These are phyloP conservation scores for Dorcus parallelipipedus DNA, from an alignment of 2,888 invertebrate genomes.

Conservation along the genomic window DNA sequence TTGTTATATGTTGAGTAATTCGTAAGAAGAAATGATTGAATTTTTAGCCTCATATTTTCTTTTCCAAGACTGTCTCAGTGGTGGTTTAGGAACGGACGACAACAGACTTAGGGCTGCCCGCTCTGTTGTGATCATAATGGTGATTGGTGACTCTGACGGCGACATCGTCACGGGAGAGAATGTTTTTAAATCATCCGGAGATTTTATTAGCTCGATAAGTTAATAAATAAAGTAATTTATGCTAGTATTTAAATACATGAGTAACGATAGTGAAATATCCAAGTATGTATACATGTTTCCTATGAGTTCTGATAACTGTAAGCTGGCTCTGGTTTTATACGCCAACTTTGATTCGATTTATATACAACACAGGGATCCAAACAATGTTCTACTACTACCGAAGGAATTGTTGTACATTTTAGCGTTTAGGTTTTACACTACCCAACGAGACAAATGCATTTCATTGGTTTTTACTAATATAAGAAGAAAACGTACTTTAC, in stretches of 20 bases:
- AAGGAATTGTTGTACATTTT: conserved; percentile 14
- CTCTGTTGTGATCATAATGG: conserved; percentile 26
- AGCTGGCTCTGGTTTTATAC: conserved; percentile 36
- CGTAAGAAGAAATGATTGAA: conserved; percentile 10
- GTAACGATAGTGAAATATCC: conserved; percentile 44
- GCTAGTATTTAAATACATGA: conserved; percentile 46
- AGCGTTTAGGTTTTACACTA: conserved; percentile 4
- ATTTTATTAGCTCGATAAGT: conserved; percentile 38
- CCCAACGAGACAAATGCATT: background rate
- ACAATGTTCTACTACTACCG: conserved; percentile 13
- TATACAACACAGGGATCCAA: conserved; percentile 8
- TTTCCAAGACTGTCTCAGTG: conserved; percentile 10
- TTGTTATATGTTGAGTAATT: conserved; percentile 19
- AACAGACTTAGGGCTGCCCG: conserved; percentile 26
- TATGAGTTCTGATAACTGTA: conserved; percentile 43
- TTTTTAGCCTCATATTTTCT: conserved; percentile 5
- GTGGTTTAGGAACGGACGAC: conserved; percentile 23
- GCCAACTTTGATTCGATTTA: conserved; percentile 13
- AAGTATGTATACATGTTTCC: conserved; percentile 47
- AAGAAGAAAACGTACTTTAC: background rate
- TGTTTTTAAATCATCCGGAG: conserved; percentile 27
- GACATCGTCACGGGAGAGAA: conserved; percentile 8
- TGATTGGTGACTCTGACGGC: conserved; percentile 6
- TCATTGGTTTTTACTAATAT: background rate
- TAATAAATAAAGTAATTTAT: conserved; percentile 45